phyloP scores from a whole-genome alignment of 2,888 invertebrate species.

The Agrochola litura region DNA sequence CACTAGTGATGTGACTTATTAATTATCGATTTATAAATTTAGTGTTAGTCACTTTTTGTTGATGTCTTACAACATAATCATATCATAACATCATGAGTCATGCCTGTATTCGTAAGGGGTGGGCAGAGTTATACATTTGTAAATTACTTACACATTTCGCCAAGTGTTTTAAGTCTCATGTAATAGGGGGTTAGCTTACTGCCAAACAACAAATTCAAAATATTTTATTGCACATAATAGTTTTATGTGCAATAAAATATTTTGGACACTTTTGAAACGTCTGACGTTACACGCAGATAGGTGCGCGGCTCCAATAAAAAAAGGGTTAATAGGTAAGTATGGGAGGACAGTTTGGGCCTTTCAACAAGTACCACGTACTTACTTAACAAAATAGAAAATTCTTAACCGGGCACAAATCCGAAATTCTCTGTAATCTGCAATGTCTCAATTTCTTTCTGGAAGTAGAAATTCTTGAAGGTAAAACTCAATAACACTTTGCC shows the following conservation, averaged over 20 bases:
- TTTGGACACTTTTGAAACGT: neutral
- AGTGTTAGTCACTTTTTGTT: neutral
- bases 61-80: neutral
- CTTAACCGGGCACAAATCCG: neutral
- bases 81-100: neutral
- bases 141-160: neutral
- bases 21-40: conserved; percentile 12
- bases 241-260: too few species aligned
- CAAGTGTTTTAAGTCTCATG: neutral
- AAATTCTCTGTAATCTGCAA: too few species aligned
- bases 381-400: neutral
- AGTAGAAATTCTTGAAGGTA: neutral
- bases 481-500: too few species aligned
- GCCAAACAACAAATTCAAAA: neutral
- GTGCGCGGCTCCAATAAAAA: neutral
- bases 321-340: neutral
- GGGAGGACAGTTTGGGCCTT: too few species aligned
- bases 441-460: too few species aligned
- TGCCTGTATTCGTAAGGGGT: neutral
- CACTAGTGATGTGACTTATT: conserved; percentile 36
- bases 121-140: neutral
- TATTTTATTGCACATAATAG: neutral
- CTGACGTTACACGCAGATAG: neutral
- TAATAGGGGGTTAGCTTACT: neutral
- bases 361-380: neutral